Base-by-base conservation (phyloP, 2,888 invertebrate species). In the Nomada ruficornis region DNA sequence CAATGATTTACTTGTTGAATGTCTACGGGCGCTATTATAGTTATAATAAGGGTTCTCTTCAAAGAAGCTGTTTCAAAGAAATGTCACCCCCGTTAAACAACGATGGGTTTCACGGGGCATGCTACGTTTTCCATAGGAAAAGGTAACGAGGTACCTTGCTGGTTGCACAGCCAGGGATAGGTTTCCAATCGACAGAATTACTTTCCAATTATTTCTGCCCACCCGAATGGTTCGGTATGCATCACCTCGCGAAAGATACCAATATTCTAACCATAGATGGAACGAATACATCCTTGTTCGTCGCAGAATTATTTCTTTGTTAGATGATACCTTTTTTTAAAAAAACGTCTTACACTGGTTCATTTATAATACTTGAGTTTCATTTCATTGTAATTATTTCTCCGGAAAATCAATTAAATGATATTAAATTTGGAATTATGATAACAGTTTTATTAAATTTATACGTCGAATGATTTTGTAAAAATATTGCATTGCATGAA, bases 141-240 rank as follows among this genome's bases (percentile, higher is more conserved):
- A 57, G 29, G 42, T 57, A 76, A 57, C 50, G 76, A 79, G 68
- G 26, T 18, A 52, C 44, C 52, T 64, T 69, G 63, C 60, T 71
- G 75, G 76, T 75, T 83, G 73, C 57, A 52, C 72, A 64, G 54
- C 55, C 71, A 29, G 70, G 76, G 73, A 73, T 75, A 59, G 36
- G 52, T 80, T 82, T 82, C 70, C 80, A 65, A 80, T 82, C 70
- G 70, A 81, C 73, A 55, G 84, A 73, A 81, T 59, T 77, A 74
- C 73, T 67, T 70, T 82, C 82, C 82, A 77, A 80, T 86, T 86
- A 86, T 84, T 84, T 83, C 84, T 77, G 73, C 63, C 52, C 82
- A 65, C 68, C 42, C 59, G 71, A 79, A 80, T 54, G 80, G 54
- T 11, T 65, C 18, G 10, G 11, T 44, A 69, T 69, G 79, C 80